Evolutionary conservation across 2,888 invertebrate genomes (phyloP).

Genomic region (Melanostoma mellinum): DNA sequence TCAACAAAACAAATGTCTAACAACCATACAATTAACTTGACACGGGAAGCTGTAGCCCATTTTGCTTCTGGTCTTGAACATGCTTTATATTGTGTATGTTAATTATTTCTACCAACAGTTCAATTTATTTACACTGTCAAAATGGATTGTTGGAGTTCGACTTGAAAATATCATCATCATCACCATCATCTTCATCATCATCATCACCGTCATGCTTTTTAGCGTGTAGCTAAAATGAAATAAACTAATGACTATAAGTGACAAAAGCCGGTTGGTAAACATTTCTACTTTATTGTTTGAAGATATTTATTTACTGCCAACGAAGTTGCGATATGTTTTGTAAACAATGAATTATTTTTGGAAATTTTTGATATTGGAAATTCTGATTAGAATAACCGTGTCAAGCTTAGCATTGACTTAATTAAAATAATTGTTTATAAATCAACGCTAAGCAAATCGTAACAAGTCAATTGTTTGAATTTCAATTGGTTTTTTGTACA

Average conservation of each 20-base stretch:
- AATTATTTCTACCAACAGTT: conserved; percentile 54
- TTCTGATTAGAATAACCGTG: neutral
- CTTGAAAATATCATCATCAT: neutral
- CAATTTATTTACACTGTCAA: conserved; percentile 42
- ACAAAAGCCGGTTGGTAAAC: conserved; percentile 15
- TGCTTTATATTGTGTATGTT: conserved; percentile 42
- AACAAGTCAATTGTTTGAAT: too few relatives aligned
- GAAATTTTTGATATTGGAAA: conserved; percentile 7
- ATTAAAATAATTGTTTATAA: neutral
- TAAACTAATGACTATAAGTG: neutral
- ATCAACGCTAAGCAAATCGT: too few relatives aligned
- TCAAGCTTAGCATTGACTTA: neutral
- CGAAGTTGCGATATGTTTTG: conserved; percentile 3
- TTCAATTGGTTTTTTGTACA: too few relatives aligned
- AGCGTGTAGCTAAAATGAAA: conserved; percentile 33
- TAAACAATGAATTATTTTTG: conserved; percentile 28
- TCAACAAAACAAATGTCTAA: too few relatives aligned
- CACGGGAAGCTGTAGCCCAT: neutral
- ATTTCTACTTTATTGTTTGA: conserved; percentile 18
- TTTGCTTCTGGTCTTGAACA: conserved; percentile 40
- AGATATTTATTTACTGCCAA: neutral
- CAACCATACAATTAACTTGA: neutral
- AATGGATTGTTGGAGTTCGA: conserved; percentile 15
- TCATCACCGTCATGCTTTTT: conserved; percentile 50
- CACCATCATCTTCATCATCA: conserved; percentile 23